Percentiles rank a stretch among this genome's conserved stretches.
Conservation (phyloP, 2,797 vertebrate genomes). For the Cuculus canorus region DNA sequence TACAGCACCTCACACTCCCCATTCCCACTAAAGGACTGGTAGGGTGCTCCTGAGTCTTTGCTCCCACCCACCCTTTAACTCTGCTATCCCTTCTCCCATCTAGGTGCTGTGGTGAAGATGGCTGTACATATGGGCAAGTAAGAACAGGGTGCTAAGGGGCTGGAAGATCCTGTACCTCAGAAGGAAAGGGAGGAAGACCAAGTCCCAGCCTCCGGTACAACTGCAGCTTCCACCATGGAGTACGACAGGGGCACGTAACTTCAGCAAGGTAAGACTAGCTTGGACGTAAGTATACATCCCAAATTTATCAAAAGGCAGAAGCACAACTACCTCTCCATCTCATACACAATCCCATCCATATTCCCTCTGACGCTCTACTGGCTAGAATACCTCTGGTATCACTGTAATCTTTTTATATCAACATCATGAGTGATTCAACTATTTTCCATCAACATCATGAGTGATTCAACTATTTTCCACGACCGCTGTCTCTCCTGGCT, state of each 20-base stretch:
- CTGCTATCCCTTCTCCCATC: background rate
- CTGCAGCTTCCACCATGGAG: background rate
- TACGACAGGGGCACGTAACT: background rate
- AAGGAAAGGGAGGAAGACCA: background rate
- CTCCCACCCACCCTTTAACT: accelerated
- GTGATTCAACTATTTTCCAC: background rate
- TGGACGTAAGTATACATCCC: accelerated
- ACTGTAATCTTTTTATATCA: background rate
- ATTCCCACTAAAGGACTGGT: accelerated
- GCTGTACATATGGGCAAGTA: no score
- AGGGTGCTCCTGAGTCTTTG: background rate
- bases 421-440: background rate
- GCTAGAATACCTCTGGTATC: background rate
- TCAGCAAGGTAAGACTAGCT: background rate
- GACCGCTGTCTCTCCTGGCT: background rate
- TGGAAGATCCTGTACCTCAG: background rate
- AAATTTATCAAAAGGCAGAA: background rate
- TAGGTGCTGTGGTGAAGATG: background rate
- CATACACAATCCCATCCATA: background rate
- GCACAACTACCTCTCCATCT: background rate
- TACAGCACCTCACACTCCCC: accelerated
- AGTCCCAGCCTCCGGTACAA: background rate
- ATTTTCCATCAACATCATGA: background rate
- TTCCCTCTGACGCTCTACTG: background rate
- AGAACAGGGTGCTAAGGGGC: background rate